phyloP scores from a whole-genome alignment of 2,113 vertebrate genomes.

The Aepyceros melampus region DNA sequence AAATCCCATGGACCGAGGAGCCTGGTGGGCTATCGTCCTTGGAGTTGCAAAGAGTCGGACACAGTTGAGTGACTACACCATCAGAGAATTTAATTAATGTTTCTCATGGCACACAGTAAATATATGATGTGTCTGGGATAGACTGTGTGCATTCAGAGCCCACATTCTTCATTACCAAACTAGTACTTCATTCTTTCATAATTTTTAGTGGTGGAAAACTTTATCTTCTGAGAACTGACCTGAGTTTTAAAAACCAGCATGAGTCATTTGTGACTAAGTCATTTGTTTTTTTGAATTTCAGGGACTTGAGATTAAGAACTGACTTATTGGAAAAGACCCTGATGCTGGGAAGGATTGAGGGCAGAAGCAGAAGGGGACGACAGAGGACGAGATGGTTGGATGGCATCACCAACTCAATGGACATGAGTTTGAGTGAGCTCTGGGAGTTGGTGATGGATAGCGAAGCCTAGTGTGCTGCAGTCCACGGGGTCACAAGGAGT shows the following conservation, averaged over 20 bases:
- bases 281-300: not conserved
- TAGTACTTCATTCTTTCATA: not conserved
- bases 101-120: not conserved
- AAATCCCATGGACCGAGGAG: not conserved
- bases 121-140: not conserved
- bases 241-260: not conserved
- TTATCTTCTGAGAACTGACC: not conserved
- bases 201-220: not conserved
- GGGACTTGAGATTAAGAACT: not conserved
- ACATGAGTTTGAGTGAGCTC: not conserved
- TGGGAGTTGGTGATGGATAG: not conserved
- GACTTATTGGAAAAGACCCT: not conserved
- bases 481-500: not conserved
- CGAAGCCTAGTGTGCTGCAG: not conserved
- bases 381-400: not conserved
- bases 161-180: not conserved
- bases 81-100: not conserved
- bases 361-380: not conserved
- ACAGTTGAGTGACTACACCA: not conserved
- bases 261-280: not conserved
- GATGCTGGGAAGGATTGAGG: not conserved
- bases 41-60: fast-evolving
- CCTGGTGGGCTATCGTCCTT: not conserved
- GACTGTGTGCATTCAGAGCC: not conserved
- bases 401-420: not conserved